Percentiles rank a stretch among this genome's conserved stretches.
Evolutionary conservation across 2,113 vertebrate genomes (phyloP).

Genomic region (Parus major): DNA sequence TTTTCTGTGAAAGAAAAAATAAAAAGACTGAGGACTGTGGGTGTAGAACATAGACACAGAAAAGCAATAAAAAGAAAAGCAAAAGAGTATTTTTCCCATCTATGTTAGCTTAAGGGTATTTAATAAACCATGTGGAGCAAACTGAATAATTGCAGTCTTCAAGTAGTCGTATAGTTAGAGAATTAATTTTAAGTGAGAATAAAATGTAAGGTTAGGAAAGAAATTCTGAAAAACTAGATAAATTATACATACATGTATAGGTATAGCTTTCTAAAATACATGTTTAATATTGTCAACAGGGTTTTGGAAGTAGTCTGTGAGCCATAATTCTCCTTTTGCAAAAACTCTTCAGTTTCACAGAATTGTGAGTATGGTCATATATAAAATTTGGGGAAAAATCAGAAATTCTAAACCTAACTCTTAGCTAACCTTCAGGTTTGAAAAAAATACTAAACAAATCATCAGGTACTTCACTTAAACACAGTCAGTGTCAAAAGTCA

Average conservation of each 20-base stretch:
- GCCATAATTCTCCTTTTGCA: background rate
- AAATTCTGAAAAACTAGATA: background rate
- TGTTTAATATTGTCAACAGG: background rate
- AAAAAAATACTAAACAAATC: background rate
- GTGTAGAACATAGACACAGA: background rate
- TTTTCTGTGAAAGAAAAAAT: background rate
- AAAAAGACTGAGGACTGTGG: background rate
- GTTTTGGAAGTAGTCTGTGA: background rate
- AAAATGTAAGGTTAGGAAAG: background rate
- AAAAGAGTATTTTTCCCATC: background rate
- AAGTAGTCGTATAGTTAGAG: background rate
- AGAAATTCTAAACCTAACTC: background rate
- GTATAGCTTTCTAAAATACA: background rate
- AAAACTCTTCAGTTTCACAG: background rate
- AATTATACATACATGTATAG: background rate
- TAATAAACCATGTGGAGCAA: background rate
- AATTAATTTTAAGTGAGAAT: background rate
- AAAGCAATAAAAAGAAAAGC: background rate
- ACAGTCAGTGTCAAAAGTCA: background rate
- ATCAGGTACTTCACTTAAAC: background rate
- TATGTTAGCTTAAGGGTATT: background rate
- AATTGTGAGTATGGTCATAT: background rate
- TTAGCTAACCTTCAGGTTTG: background rate
- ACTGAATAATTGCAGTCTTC: background rate
- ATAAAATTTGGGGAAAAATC: background rate